These are phyloP conservation scores for Oreochromis tanganicae DNA, from an alignment of 2,113 vertebrate species.

Conservation along the genomic window DNA sequence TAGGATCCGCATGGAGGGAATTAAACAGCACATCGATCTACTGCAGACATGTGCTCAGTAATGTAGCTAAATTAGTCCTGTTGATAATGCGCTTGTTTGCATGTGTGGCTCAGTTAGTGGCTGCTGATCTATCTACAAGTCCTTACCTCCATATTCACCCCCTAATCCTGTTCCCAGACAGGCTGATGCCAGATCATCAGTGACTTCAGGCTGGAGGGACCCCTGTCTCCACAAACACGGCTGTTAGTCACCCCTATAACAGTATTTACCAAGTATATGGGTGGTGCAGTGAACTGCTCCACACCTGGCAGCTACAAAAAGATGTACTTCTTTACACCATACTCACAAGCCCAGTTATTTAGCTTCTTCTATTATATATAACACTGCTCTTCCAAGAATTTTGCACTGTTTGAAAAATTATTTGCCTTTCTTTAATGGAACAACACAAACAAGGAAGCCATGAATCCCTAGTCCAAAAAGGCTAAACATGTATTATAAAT, in stretches of 20 bases:
- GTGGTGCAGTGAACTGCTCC: background rate
- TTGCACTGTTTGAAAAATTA: background rate
- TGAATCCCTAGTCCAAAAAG: background rate
- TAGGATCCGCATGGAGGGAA: background rate
- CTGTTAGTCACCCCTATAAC: background rate
- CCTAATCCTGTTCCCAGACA: conserved; percentile 72
- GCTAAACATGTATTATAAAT: background rate
- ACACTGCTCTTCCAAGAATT: background rate
- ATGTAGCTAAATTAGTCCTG: conserved; percentile 36
- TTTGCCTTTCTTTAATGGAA: background rate
- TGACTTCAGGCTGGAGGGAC: conserved; percentile 33
- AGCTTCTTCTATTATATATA: background rate
- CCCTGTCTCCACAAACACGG: conserved; percentile 23
- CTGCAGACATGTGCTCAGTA: conserved; percentile 16
- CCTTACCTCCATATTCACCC: conserved; percentile 54
- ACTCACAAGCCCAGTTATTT: background rate
- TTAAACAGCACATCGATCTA: background rate
- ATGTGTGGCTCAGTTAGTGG: conserved; percentile 40
- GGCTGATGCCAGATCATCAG: conserved; percentile 63
- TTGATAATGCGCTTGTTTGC: conserved; percentile 52
- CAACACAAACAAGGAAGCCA: background rate
- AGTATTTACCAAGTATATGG: background rate
- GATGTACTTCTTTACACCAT: background rate
- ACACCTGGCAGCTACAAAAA: background rate
- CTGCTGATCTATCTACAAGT: conserved; percentile 46